Conservation (phyloP, 2,888 invertebrate species). For the Hydriomena furcata region DNA sequence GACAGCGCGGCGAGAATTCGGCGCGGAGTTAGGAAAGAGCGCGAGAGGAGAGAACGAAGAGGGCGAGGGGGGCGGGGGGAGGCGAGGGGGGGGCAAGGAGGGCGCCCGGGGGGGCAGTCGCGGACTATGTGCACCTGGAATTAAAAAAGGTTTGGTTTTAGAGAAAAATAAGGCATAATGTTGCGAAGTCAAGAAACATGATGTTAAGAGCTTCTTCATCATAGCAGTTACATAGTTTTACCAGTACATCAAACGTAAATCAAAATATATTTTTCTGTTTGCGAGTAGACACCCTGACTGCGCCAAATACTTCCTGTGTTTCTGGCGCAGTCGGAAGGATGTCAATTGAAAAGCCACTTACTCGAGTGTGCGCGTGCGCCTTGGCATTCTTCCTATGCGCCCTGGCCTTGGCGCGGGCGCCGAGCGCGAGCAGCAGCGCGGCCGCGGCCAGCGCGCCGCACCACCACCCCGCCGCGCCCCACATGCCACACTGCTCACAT, state of each 20-base stretch:
- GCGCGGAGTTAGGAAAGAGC: conserved; percentile 35
- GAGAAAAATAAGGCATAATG: no score
- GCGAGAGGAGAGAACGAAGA: conserved; percentile 31
- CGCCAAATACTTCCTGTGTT: no score
- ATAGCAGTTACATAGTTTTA: no score
- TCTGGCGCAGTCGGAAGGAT: no score
- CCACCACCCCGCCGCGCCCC: conserved; percentile 72
- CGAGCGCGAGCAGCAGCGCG: conserved; percentile 63
- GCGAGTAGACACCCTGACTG: no score
- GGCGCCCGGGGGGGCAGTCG: conserved; percentile 38
- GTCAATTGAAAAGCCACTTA: no score
- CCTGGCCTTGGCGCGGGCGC: conserved; percentile 55
- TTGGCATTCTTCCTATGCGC: conserved; percentile 31
- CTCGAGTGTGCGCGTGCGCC: conserved; percentile 36
- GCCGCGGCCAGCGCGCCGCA: conserved; percentile 72
- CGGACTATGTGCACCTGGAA: conserved; percentile 72
- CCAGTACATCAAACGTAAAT: no score
- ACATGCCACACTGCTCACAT: conserved; percentile 72
- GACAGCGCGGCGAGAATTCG: conserved; percentile 41
- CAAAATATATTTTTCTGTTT: no score
- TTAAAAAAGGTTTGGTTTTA: background rate
- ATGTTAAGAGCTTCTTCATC: no score
- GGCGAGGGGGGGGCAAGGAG: conserved; percentile 35
- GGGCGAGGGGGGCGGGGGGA: conserved; percentile 39
- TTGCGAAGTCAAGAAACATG: no score